Base-by-base conservation (phyloP, 2,797 vertebrate species). In the Otolemur crassicaudatus region DNA sequence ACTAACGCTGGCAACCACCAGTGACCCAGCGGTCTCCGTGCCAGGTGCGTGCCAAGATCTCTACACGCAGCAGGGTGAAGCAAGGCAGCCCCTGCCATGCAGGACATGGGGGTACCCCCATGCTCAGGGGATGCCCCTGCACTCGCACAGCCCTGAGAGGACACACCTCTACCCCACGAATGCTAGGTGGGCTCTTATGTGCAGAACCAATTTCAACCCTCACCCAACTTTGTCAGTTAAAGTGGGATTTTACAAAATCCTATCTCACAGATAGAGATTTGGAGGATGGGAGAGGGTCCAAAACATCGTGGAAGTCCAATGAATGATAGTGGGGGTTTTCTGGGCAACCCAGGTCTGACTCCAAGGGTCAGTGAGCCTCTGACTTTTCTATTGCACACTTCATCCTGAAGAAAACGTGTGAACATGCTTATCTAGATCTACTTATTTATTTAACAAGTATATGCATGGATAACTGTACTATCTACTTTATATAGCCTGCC, bases 151-250 rank as follows among this genome's bases (percentile, higher is more conserved):
- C 6, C 34, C 11, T 3, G 3, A 61, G 11, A 69, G 16, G 11
- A 7, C 4, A 14, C 6, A 7, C 29, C 19, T 23, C 27, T 6
- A 29, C 14, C 16, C 27, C 11, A 7, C 0, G 14, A 17, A 49
- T 5, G 22, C 14, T 4, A 7, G 8, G 13, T 76, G 2, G 1
- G 46, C 22, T 56, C 25, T 77, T 40, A 31, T 0, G 0, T 3
- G 19, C 11, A 72, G 31, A 2, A 1, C 34, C 13, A 3, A 2
- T n/a, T 49, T 92, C 27, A 37, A 65, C 8, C 37, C 56, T 69
- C 31, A 58, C 0, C 63, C 31, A n/a, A 3, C 27, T 20, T 89
- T 27, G 17, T 25, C 46, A 34, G 3, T 37, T 49, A 53, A 87
- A 22, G 20, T 46, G 27, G 49, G 49, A 53, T 16, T 53, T 76